phyloP scores from a whole-genome alignment of 1,140 invertebrate species.

The Penaeus indicus region DNA sequence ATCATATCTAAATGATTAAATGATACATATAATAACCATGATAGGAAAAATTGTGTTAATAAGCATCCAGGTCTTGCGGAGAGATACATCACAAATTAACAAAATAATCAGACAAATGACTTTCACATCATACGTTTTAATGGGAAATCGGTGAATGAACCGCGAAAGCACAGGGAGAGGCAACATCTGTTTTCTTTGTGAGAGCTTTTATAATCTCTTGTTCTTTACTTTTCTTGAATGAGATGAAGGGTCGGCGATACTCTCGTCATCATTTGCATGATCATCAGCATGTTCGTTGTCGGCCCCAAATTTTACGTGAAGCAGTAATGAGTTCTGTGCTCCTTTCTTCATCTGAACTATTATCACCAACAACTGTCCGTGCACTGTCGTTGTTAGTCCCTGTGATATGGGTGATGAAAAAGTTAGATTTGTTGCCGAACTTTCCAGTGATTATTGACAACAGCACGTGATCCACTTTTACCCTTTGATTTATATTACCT shows the following conservation, averaged over 20 bases:
- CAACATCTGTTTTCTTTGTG: conserved; percentile 32
- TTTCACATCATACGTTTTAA: conserved; percentile 24
- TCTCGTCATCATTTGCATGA: conserved; percentile 27
- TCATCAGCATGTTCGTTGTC: not conserved
- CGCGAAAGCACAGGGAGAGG: conserved; percentile 2
- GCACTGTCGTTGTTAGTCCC: conserved; percentile 3
- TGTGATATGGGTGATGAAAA: conserved; percentile 13
- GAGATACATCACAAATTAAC: too few relatives aligned
- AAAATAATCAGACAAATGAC: not conserved
- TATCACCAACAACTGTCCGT: conserved; percentile 28
- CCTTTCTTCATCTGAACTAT: conserved; percentile 32
- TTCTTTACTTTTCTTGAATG: conserved; percentile 42
- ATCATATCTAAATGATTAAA: too few relatives aligned
- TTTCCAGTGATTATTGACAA: conserved; percentile 29
- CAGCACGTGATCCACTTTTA: conserved; percentile 39
- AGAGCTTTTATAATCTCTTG: conserved; percentile 17
- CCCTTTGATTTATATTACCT: conserved; percentile 42
- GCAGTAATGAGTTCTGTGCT: conserved; percentile 16
- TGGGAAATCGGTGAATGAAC: conserved; percentile 34
- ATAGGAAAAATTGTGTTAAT: not conserved
- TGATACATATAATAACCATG: not conserved
- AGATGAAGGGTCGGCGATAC: conserved; percentile 22
- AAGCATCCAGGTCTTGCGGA: not conserved
- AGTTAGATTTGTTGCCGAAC: conserved; percentile 44
- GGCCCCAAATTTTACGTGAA: conserved; percentile 11